Evolutionary conservation across 2,888 invertebrate genomes (phyloP).

Genomic region (Drosophila colorata): DNA sequence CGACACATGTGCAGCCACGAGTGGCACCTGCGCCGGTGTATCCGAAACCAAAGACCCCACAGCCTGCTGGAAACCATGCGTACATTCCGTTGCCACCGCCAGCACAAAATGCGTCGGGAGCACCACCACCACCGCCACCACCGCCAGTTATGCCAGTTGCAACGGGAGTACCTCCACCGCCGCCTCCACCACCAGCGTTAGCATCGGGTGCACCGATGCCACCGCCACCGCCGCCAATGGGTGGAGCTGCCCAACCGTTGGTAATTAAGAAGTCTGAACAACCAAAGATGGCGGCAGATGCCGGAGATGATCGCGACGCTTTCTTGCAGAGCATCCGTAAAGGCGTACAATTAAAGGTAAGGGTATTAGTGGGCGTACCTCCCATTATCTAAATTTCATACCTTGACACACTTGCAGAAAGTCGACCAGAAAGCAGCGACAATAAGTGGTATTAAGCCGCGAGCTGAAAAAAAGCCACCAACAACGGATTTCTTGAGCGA

Average conservation of each 20-base stretch:
- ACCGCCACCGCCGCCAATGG: constrained; percentile 44
- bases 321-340: constrained; percentile 76
- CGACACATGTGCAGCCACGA: constrained; percentile 5
- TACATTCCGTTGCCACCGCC: constrained; percentile 31
- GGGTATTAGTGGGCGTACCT: background rate
- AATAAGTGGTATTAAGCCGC: constrained; percentile 72
- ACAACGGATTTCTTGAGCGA: constrained; percentile 73
- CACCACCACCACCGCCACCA: constrained; percentile 26
- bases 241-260: constrained; percentile 16
- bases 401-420: constrained; percentile 63
- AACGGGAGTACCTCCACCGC: constrained; percentile 32
- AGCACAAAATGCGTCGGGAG: constrained; percentile 9
- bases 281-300: constrained; percentile 26
- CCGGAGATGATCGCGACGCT: constrained; percentile 64
- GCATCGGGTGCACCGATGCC: constrained; percentile 42
- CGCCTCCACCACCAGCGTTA: constrained; percentile 50
- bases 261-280: constrained; percentile 37
- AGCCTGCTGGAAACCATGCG: background rate
- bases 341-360: constrained; percentile 77
- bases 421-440: constrained; percentile 77
- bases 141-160: constrained; percentile 17
- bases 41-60: constrained; percentile 16
- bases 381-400: background rate
- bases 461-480: constrained; percentile 70
- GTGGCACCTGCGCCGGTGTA: constrained; percentile 20